Conservation (phyloP, 2,113 vertebrate species). For the Odobenus rosmarus region DNA sequence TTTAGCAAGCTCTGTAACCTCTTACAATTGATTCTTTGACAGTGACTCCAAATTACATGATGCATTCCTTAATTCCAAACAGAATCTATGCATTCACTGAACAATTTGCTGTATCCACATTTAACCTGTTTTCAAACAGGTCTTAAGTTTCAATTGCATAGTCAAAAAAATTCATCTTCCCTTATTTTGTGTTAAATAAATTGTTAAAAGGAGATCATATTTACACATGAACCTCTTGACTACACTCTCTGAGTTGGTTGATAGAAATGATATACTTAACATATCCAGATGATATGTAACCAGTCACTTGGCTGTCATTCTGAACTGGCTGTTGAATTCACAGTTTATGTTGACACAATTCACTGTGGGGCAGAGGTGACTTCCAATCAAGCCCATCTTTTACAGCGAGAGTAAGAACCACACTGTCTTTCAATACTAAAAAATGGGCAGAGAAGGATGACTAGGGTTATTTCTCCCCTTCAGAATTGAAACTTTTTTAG, state of each 20-base stretch:
- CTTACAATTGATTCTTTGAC: neutral
- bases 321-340: neutral
- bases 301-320: neutral
- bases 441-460: neutral
- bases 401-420: neutral
- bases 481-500: neutral
- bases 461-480: neutral
- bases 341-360: neutral
- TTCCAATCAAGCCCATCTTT: neutral
- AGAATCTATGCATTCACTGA: neutral
- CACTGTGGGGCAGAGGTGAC: neutral
- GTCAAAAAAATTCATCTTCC: neutral
- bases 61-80: neutral
- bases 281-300: neutral
- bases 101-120: neutral
- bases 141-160: neutral
- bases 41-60: neutral
- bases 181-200: neutral
- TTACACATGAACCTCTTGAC: neutral
- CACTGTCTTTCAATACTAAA: neutral
- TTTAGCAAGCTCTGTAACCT: neutral
- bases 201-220: neutral
- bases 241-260: neutral
- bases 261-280: neutral
- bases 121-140: neutral